Evolutionary conservation across 2,797 vertebrate species (phyloP).

Genomic region (Gymnopithys bicolor): DNA sequence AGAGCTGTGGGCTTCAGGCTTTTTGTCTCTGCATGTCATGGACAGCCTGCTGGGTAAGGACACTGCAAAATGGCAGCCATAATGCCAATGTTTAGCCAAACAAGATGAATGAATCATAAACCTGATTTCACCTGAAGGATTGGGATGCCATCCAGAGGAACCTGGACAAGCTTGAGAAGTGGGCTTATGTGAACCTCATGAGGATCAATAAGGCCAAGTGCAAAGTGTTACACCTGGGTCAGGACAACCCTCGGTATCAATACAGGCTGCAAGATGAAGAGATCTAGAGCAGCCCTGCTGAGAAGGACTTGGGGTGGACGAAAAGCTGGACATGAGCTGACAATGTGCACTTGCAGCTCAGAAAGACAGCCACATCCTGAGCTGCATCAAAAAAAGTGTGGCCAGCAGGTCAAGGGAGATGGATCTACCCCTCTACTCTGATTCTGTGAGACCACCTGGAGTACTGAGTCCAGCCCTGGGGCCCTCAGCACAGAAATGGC

Average conservation of each 20-base stretch:
- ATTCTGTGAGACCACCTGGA: not conserved
- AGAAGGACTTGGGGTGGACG: not conserved
- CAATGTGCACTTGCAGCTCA: not conserved
- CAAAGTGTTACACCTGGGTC: not conserved
- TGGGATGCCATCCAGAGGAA: not conserved
- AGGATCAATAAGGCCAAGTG: not conserved
- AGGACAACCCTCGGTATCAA: not conserved
- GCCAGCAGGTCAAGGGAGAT: not conserved
- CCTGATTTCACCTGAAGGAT: not conserved
- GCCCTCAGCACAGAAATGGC: accelerated
- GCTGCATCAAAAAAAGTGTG: not conserved
- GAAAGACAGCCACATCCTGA: not conserved
- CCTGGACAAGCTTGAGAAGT: not conserved
- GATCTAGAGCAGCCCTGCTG: accelerated
- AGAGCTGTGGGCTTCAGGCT: not conserved
- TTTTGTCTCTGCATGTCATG: not conserved
- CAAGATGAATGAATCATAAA: not conserved
- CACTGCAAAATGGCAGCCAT: not conserved
- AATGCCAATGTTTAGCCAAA: not conserved
- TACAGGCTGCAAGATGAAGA: not conserved
- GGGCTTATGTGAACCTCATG: not conserved
- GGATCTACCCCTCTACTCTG: not conserved
- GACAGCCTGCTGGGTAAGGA: not conserved
- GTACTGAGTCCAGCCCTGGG: not conserved
- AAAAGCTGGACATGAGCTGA: not conserved